These are phyloP conservation scores for Meteorus sp. DNA, from an alignment of 1,140 invertebrate genomes.

Conservation along the genomic window DNA sequence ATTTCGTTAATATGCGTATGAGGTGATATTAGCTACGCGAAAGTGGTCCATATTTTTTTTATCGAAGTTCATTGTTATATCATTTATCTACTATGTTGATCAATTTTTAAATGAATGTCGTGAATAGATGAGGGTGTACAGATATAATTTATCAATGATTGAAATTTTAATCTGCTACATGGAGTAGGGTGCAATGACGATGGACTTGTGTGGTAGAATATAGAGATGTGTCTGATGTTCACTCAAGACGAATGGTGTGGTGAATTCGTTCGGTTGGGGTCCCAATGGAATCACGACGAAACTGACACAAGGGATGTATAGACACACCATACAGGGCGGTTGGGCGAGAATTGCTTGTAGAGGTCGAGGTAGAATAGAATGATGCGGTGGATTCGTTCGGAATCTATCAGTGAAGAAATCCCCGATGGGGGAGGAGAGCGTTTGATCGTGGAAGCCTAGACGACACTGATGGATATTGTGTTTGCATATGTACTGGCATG, in stretches of 20 bases:
- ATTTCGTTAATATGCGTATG: too few relatives aligned
- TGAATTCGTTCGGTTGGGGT: not conserved
- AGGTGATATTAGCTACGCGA: too few relatives aligned
- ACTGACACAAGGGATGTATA: not conserved
- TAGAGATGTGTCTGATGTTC: too few relatives aligned
- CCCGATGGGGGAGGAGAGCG: not conserved
- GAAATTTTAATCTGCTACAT: conserved; percentile 2
- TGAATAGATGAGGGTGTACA: too few relatives aligned
- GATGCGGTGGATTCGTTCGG: not conserved
- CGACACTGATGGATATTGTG: not conserved
- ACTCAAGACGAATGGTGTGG: not conserved
- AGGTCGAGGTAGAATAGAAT: not conserved
- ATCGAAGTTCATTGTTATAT: too few relatives aligned
- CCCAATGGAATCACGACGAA: not conserved
- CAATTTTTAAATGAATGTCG: too few relatives aligned
- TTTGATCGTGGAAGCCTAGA: not conserved
- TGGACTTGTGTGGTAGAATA: not conserved
- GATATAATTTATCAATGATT: not conserved
- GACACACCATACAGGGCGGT: not conserved
- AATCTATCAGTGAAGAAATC: not conserved
- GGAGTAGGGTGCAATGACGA: too few relatives aligned
- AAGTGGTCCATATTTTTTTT: too few relatives aligned
- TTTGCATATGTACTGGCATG: too few relatives aligned
- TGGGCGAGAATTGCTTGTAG: not conserved
- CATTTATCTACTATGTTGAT: too few relatives aligned